These are phyloP conservation scores for Antennarius maculatus DNA, from an alignment of 2,797 vertebrate genomes.

Conservation along the genomic window DNA sequence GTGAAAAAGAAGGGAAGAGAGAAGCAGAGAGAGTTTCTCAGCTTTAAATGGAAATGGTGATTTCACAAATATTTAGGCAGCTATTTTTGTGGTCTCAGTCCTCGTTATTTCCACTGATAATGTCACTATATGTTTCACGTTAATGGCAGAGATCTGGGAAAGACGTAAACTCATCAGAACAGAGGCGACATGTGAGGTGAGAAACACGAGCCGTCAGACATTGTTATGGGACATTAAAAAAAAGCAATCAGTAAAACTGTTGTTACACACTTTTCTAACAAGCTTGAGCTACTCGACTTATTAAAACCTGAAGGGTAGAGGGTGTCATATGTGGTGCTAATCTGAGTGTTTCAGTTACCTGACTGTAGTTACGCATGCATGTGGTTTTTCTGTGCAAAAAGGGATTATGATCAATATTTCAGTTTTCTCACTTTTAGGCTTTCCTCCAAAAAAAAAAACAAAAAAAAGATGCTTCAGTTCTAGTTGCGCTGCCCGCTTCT, in stretches of 20 bases:
- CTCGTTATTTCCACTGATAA: neutral
- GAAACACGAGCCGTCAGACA: neutral
- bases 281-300: neutral
- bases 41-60: conserved; percentile 33
- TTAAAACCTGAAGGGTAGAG: neutral
- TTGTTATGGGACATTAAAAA: neutral
- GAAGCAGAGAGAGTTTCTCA: conserved; percentile 3
- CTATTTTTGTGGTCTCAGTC: neutral
- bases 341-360: neutral
- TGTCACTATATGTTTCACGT: neutral
- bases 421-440: neutral
- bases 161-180: neutral
- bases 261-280: too few relatives aligned
- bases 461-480: neutral
- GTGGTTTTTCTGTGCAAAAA: neutral
- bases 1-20: conserved; percentile 4
- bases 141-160: neutral
- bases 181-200: neutral
- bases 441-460: too few relatives aligned
- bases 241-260: neutral
- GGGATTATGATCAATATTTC: neutral
- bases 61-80: neutral
- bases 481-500: neutral
- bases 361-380: neutral
- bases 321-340: neutral